Conservation (phyloP, 2,797 vertebrate genomes). For the Arrhamphus sclerolepis region DNA sequence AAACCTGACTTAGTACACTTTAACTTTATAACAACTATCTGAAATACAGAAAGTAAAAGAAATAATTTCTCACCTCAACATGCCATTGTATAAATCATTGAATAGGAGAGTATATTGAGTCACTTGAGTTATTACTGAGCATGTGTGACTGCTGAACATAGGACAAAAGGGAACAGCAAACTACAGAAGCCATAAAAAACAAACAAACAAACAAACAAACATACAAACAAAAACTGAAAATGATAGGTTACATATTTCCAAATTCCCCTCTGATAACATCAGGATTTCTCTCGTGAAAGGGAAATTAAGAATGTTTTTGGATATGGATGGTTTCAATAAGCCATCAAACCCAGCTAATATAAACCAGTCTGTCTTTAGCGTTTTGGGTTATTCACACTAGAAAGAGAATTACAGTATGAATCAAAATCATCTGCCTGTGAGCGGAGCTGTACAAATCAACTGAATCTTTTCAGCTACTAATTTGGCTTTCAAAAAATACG, state of each 20-base stretch:
- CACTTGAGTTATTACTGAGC: background rate
- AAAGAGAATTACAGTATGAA: constrained; percentile 16
- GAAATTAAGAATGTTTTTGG: constrained; percentile 22
- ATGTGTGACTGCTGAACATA: background rate
- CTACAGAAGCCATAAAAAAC: background rate
- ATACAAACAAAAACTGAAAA: constrained; percentile 3
- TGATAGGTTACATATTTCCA: constrained; percentile 9
- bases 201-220: background rate
- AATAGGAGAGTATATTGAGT: background rate
- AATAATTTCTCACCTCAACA: constrained; percentile 8
- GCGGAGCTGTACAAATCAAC: background rate
- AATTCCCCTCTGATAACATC: constrained; percentile 6
- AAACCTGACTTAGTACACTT: constrained; percentile 17
- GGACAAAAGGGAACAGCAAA: constrained; percentile 1
- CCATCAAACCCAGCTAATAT: constrained; percentile 19
- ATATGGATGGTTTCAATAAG: constrained; percentile 35
- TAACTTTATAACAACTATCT: constrained; percentile 38
- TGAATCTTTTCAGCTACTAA: background rate
- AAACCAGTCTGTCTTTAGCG: constrained; percentile 10
- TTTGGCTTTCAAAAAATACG: background rate
- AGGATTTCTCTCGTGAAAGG: constrained; percentile 13
- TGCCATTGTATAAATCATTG: constrained; percentile 9
- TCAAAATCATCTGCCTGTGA: constrained; percentile 5
- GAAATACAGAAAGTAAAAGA: constrained; percentile 16
- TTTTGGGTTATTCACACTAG: constrained; percentile 25